Evolutionary conservation across 2,113 vertebrate genomes (phyloP).

Genomic region (Passer montanus): DNA sequence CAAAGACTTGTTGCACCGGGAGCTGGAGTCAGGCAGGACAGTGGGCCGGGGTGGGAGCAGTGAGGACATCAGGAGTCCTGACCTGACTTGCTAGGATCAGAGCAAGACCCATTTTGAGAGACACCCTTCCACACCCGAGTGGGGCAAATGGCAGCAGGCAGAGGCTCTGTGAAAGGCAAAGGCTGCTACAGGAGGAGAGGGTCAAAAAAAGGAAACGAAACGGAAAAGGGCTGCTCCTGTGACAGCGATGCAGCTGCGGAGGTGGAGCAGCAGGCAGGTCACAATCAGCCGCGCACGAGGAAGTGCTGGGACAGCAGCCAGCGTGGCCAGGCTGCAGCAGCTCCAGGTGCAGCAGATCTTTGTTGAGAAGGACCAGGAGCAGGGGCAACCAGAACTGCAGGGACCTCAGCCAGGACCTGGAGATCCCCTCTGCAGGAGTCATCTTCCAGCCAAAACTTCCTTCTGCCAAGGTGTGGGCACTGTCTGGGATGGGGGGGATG

Average conservation of each 20-base stretch:
- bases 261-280: constrained; percentile 66
- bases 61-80: neutral
- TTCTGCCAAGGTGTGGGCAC: neutral
- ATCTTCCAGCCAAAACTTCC: neutral
- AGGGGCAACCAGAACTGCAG: neutral
- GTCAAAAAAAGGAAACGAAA: neutral
- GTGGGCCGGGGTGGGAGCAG: neutral
- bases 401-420: neutral
- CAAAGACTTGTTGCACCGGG: neutral
- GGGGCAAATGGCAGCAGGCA: neutral
- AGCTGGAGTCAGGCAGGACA: neutral
- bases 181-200: neutral
- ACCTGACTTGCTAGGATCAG: neutral
- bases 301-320: constrained; percentile 3
- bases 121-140: neutral
- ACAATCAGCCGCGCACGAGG: neutral
- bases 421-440: neutral
- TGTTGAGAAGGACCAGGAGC: neutral
- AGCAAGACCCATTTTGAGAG: neutral
- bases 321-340: neutral
- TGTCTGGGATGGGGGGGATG: fast-evolving
- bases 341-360: neutral
- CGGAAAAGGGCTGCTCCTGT: constrained; percentile 25
- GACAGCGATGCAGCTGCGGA: neutral
- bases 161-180: neutral